Percentiles rank a stretch among this genome's conserved stretches.
Evolutionary conservation across 2,797 vertebrate genomes (phyloP).

Genomic region (Cyclura pinguis): DNA sequence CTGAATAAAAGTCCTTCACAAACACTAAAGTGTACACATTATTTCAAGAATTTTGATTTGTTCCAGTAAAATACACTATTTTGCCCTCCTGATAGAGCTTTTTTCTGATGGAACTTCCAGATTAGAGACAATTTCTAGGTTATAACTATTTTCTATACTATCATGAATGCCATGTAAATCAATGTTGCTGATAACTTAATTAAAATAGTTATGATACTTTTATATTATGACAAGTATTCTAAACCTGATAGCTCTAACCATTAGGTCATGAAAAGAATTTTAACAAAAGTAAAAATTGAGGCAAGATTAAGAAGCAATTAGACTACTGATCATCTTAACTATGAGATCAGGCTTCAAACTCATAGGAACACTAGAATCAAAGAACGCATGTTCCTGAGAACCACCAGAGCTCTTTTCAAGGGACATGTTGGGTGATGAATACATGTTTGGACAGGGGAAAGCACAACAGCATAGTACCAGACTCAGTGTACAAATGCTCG

Average conservation of each 20-base stretch:
- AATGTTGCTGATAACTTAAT: background rate
- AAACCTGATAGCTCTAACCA: background rate
- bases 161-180: background rate
- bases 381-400: too few species aligned
- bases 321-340: background rate
- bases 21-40: background rate
- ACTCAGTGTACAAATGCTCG: background rate
- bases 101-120: background rate
- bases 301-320: background rate
- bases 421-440: background rate
- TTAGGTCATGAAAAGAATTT: background rate
- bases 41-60: background rate
- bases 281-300: background rate
- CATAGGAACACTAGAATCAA: background rate
- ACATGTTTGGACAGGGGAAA: background rate
- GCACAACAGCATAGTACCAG: background rate
- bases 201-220: background rate
- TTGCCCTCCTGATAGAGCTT: background rate
- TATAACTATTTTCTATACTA: background rate
- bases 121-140: background rate
- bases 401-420: too few species aligned
- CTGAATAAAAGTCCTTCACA: background rate
- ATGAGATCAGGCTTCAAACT: background rate
- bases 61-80: background rate
- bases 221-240: background rate